Conservation (phyloP, 2,888 invertebrate genomes). For the Drosophila diplacantha region DNA sequence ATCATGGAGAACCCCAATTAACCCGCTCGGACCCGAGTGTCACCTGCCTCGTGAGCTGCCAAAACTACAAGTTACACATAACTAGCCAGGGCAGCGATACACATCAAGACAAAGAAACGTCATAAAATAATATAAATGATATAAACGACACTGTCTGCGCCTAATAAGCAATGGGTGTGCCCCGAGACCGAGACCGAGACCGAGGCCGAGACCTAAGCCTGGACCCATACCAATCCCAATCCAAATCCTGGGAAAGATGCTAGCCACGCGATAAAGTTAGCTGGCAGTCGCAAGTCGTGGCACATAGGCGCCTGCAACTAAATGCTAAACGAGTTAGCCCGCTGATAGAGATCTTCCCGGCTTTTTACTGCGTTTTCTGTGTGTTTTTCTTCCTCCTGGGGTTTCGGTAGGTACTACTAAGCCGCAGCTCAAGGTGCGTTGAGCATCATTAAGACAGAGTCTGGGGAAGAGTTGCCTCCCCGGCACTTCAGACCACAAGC, state of each 20-base stretch:
- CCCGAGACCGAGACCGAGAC: conserved; percentile 36
- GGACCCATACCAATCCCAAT: conserved; percentile 25
- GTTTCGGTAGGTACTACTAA: conserved; percentile 56
- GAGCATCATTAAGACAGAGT: conserved; percentile 62
- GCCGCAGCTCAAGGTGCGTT: conserved; percentile 66
- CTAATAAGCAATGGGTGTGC: conserved; percentile 66
- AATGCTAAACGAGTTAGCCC: conserved; percentile 76
- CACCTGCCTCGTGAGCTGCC: conserved; percentile 54
- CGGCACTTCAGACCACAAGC: conserved; percentile 40
- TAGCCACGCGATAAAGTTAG: conserved; percentile 60
- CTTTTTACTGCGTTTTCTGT: conserved; percentile 8
- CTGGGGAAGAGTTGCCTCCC: conserved; percentile 12
- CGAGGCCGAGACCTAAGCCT: too few species aligned
- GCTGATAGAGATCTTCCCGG: conserved; percentile 70
- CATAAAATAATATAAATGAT: conserved; percentile 73
- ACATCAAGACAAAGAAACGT: conserved; percentile 35
- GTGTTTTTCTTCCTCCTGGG: conserved; percentile 2
- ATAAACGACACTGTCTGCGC: conserved; percentile 72
- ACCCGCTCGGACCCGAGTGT: conserved; percentile 53
- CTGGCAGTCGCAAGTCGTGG: conserved; percentile 21
- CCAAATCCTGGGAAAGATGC: conserved; percentile 56
- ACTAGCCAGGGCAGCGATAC: conserved; percentile 49
- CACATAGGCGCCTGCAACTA: conserved; percentile 74
- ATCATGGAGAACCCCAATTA: conserved; percentile 68
- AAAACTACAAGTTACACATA: conserved; percentile 59